These are phyloP conservation scores for Polymixis lichenea DNA, from an alignment of 2,888 invertebrate genomes.

Conservation along the genomic window DNA sequence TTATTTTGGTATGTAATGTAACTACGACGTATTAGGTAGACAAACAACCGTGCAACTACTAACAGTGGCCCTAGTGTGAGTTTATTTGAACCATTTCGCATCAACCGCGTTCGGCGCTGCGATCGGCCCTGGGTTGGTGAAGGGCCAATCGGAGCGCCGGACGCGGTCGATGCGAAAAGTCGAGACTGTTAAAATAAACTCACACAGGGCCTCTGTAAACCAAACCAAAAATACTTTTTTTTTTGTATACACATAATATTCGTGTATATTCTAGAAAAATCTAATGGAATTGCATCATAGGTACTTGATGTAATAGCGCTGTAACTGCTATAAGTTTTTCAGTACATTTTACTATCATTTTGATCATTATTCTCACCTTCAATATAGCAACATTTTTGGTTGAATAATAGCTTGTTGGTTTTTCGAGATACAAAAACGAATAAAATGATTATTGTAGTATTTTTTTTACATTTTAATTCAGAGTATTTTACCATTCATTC, in stretches of 20 bases:
- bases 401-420: background rate
- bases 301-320: background rate
- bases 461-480: background rate
- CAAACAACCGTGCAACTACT: conserved; percentile 12
- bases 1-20: conserved; percentile 2
- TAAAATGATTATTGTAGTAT: background rate
- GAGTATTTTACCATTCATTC: conserved; percentile 13
- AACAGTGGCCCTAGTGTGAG: background rate
- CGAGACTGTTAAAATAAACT: too few relatives aligned
- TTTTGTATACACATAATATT: conserved; percentile 19
- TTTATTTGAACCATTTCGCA: too few relatives aligned
- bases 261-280: conserved; percentile 15
- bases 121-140: too few relatives aligned
- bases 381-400: background rate
- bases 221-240: conserved; percentile 1
- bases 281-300: conserved; percentile 13
- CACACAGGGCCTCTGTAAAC: background rate
- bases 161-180: too few relatives aligned
- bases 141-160: too few relatives aligned
- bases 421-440: conserved; percentile 7
- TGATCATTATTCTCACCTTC: background rate
- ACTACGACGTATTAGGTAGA: conserved; percentile 1
- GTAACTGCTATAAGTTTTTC: conserved; percentile 8
- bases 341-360: background rate
- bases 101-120: too few relatives aligned